phyloP scores from a whole-genome alignment of 2,113 vertebrate species.

The Oophaga pumilio region DNA sequence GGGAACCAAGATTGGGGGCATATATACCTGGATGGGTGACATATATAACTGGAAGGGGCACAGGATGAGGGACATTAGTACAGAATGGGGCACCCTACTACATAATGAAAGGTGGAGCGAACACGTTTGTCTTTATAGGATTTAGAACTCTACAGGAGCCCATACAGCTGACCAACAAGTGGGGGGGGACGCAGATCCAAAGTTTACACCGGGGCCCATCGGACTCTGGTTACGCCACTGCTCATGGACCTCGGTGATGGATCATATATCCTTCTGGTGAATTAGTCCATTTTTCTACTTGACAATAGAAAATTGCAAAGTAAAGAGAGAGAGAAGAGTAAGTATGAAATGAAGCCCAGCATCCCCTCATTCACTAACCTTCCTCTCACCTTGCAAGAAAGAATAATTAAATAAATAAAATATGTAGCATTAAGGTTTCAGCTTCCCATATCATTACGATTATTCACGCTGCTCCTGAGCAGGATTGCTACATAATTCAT shows the following conservation, averaged over 20 bases:
- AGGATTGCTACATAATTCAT: slow-evolving; percentile 47
- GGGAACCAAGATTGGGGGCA: no score
- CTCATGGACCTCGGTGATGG: background rate
- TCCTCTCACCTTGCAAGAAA: slow-evolving; percentile 8
- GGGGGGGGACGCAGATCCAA: no score
- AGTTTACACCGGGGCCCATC: no score
- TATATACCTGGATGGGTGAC: no score
- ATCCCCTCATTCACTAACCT: background rate
- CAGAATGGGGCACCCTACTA: no score
- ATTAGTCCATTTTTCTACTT: background rate
- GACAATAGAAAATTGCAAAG: background rate
- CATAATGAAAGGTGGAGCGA: no score
- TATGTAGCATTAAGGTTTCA: background rate
- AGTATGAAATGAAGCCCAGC: background rate
- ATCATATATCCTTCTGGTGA: background rate
- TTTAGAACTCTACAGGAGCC: no score
- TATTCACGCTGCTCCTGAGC: background rate
- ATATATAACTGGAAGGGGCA: no score
- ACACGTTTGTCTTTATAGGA: no score
- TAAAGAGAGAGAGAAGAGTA: background rate
- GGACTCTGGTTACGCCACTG: no score
- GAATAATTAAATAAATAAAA: background rate
- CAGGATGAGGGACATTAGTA: no score
- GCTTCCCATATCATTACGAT: slow-evolving; percentile 16
- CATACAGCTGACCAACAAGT: no score